phyloP scores from a whole-genome alignment of 2,113 vertebrate species.

The Syrrhaptes paradoxus region DNA sequence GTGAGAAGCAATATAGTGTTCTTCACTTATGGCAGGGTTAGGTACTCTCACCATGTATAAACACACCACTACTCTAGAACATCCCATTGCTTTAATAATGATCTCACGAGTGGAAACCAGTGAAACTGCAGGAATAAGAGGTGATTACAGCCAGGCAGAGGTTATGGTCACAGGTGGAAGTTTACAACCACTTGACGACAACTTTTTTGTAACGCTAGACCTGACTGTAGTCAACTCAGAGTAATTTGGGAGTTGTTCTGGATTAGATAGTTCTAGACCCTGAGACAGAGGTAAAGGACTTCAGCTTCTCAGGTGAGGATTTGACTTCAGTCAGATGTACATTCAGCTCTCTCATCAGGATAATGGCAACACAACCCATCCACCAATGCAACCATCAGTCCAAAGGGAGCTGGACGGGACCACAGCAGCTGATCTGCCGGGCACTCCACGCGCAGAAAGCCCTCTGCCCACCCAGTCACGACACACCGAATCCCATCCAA shows the following conservation, averaged over 20 bases:
- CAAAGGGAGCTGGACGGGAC: not conserved
- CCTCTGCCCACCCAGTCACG: not conserved
- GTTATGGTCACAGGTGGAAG: not conserved
- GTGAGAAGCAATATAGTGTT: not conserved
- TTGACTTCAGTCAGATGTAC: not conserved
- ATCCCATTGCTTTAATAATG: not conserved
- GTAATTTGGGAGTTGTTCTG: not conserved
- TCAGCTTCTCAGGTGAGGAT: not conserved
- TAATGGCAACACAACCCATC: not conserved
- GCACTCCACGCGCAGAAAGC: not conserved
- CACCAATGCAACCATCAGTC: not conserved
- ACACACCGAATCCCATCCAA: not conserved
- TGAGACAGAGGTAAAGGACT: not conserved
- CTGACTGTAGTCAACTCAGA: not conserved
- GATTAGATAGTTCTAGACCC: not conserved
- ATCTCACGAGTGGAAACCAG: not conserved
- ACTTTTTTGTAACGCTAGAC: not conserved
- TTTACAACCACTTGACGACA: not conserved
- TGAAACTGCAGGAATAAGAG: not conserved
- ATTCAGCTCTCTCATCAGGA: not conserved
- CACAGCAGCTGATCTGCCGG: not conserved
- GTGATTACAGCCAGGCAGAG: not conserved
- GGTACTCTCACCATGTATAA: not conserved
- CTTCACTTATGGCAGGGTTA: not conserved
- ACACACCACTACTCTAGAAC: not conserved